Evolutionary conservation across 2,797 vertebrate species (phyloP), one percentile per base, ranked within the genome.

Genomic region (Phaenicophaeus curvirostris): DNA sequence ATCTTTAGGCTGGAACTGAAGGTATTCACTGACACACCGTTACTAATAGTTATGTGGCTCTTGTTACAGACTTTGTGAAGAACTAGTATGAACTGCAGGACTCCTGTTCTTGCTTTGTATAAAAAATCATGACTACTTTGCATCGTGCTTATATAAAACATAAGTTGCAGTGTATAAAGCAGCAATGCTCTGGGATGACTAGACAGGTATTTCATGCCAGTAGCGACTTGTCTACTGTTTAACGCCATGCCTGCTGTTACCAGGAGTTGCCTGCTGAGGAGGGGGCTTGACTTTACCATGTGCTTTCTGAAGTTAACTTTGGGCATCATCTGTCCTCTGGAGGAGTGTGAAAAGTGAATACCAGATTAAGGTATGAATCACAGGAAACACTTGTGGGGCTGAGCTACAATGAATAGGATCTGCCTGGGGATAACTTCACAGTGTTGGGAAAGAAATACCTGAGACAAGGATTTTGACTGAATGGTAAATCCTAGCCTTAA

Each of bases 11-110:
- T 7, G 28, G 42, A 72, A 50, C 53, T 4, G 4, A 72, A 87
- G 66, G 39, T 31, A 30, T 55, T 72, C 67, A 8, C 27, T 78
- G 78, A 11, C 17, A 13, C 10, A 1, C 28, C 1, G 0, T 24
- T 77, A 28, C 8, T 31, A 30, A 51, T 25, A 31, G 6, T 44
- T 31, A 19, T 15, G 30, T 54, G 27, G 13, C 8, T 31, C 57
- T 39, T 33, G 24, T 30, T 85, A 18, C 24, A 67, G 57, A 8
- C 31, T 39, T 55, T 20, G 30, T 54, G 44, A 75, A 55, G 76
- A 69, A 19, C 4, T 2, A 2, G 0, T 13, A 28, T 9, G 33
- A 66, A 2, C 48, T 63, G 12, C 17, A 17, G 17, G 1, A 19
- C 55, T 67, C 28, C 28, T 11, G 13, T n/a, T 57, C 76, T 41